These are phyloP conservation scores for Acanthococcus lagerstroemiae DNA, from an alignment of 2,888 invertebrate species.

Conservation along the genomic window DNA sequence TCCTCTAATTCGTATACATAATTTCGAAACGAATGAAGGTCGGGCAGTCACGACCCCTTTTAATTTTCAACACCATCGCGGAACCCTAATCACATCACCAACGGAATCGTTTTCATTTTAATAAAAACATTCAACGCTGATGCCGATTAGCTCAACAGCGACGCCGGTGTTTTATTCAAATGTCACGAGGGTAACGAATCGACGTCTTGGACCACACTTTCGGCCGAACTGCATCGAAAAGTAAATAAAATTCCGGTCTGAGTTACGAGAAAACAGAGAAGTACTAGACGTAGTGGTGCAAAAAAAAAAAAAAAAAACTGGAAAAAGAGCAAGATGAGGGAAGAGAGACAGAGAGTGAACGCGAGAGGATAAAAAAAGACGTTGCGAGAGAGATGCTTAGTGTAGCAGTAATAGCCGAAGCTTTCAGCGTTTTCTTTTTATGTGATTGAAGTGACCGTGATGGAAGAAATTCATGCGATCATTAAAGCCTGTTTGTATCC, in stretches of 20 bases:
- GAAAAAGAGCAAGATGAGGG: background rate
- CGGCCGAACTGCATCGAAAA: too few species aligned
- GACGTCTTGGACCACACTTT: too few species aligned
- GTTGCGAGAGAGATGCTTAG: conserved; percentile 11
- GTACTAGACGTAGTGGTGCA: background rate
- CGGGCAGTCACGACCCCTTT: too few species aligned
- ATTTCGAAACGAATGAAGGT: too few species aligned
- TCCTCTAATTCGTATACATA: too few species aligned
- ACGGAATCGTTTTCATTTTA: too few species aligned
- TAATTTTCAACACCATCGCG: too few species aligned
- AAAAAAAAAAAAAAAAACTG: background rate
- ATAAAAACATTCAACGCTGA: too few species aligned
- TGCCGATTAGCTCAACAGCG: too few species aligned
- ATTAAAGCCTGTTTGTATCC: conserved; percentile 31
- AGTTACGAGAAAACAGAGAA: background rate
- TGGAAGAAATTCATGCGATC: conserved; percentile 28
- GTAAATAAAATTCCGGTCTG: background rate
- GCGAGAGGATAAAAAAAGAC: conserved; percentile 8
- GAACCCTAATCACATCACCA: too few species aligned
- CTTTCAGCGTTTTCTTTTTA: conserved; percentile 30
- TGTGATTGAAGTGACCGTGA: conserved; percentile 30
- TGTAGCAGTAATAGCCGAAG: conserved; percentile 23
- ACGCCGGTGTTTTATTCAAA: too few species aligned
- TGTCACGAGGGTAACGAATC: too few species aligned
- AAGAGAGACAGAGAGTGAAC: background rate